A percentile compares a stretch with the other conserved stretches of the same genome.
phyloP scores from a whole-genome alignment of 2,888 invertebrate genomes.

The Arge pagana region DNA sequence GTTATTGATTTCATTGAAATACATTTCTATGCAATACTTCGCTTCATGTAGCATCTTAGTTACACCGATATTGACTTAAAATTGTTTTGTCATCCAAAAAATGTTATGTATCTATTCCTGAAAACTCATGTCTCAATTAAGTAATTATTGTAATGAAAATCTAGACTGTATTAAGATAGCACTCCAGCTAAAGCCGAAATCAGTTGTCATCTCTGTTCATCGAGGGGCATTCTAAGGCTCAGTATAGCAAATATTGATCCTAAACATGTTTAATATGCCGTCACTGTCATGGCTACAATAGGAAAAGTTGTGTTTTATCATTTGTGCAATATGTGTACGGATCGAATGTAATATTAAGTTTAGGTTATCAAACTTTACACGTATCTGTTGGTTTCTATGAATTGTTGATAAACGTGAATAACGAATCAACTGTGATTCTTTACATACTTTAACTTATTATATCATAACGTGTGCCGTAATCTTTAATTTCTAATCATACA shows the following conservation, averaged over 20 bases:
- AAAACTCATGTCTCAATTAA: slow-evolving; percentile 19
- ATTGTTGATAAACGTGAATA: too few species aligned
- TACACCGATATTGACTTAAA: neutral
- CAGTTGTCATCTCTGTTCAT: slow-evolving; percentile 23
- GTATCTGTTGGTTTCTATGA: too few species aligned
- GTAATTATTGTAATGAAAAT: slow-evolving; percentile 14
- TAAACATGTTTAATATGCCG: slow-evolving; percentile 30
- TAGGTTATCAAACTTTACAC: slow-evolving; percentile 5
- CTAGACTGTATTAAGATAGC: neutral
- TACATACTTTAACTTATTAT: too few species aligned
- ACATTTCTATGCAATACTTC: neutral
- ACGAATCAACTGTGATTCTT: too few species aligned
- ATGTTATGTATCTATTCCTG: slow-evolving; percentile 4
- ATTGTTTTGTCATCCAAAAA: slow-evolving; percentile 1
- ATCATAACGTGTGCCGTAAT: too few species aligned
- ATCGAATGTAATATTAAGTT: slow-evolving; percentile 13
- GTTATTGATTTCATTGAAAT: too few species aligned
- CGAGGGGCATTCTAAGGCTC: slow-evolving; percentile 20
- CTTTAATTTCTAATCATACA: too few species aligned
- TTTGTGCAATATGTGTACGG: slow-evolving; percentile 38
- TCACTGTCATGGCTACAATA: slow-evolving; percentile 47
- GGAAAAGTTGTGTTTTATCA: slow-evolving; percentile 43
- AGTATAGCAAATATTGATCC: slow-evolving; percentile 28
- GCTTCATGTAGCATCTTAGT: neutral
- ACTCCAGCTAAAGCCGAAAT: slow-evolving; percentile 29